Base-by-base conservation (phyloP, 2,888 invertebrate species). In the Caenorhabditis plicata region DNA sequence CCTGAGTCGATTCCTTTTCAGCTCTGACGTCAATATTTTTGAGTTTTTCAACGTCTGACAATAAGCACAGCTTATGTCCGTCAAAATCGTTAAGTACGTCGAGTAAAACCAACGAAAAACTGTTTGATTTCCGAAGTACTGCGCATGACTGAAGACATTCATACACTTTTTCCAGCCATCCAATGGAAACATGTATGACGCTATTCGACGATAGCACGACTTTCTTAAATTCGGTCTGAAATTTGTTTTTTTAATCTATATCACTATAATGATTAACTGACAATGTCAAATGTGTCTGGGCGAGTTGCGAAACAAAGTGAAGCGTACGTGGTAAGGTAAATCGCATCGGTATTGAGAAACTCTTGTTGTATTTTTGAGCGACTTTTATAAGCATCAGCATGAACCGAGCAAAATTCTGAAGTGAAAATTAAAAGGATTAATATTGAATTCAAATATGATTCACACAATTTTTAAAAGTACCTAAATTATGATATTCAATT, bases 131-230 rank as follows among this genome's bases (percentile, higher is more conserved):
- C n/a, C n/a, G n/a, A n/a, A n/a, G n/a, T n/a, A n/a, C n/a, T n/a
- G n/a, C n/a, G n/a, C n/a, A n/a, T n/a, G n/a, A n/a, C 17, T 45
- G 51, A 33, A 67, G 17, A 79, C 89, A 90, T 75, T 91, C 91
- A 80, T 93, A 95, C 7, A 95, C 85, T 79, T 94, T 92, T 29
- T 90, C 87, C 2, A 95, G 86, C 94, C 94, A 95, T 0, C 90
- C 89, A 0, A 91, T 90, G 0, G 93, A 92, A 9, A 94, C 85
- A 80, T 92, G 95, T 5, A 95, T 90, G 23, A 94, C 84, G 17
- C 94, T 90, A 0, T 93, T 94, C 54, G 64, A 50, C 9, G 50
- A 47, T 20, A 71, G 40, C n/a, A 74, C 71, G 8, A 50, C 58
- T 22, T 64, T 57, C 39, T 71, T 63, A 48, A 75, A 67, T 32